phyloP scores from a whole-genome alignment of 2,113 vertebrate species.

The Grammomys dolichurus region DNA sequence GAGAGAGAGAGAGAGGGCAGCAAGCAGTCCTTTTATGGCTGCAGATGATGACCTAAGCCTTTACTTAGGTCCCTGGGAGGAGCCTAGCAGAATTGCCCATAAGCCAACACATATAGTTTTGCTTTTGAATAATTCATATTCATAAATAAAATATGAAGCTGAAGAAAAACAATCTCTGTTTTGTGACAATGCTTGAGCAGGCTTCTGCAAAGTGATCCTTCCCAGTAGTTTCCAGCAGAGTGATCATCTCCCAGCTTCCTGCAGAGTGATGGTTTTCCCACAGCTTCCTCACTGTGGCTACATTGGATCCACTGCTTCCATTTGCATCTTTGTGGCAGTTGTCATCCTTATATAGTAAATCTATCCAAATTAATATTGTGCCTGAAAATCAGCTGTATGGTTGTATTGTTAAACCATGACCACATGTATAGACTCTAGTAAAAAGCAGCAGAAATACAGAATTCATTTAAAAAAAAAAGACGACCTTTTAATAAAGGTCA shows the following conservation, averaged over 20 bases:
- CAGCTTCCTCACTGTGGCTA: background rate
- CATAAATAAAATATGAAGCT: background rate
- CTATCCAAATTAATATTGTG: constrained; percentile 8
- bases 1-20: too few relatives aligned
- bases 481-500: background rate
- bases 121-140: background rate
- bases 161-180: background rate
- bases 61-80: too few relatives aligned
- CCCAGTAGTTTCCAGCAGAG: background rate
- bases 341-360: background rate
- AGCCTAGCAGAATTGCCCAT: too few relatives aligned
- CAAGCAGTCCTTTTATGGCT: too few relatives aligned
- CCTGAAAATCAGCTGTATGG: background rate
- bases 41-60: too few relatives aligned
- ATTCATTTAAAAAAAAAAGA: background rate
- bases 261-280: background rate
- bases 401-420: constrained; percentile 24
- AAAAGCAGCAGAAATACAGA: background rate
- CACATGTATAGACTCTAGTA: constrained; percentile 26
- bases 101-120: background rate
- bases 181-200: constrained; percentile 6
- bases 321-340: background rate
- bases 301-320: background rate
- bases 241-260: background rate
- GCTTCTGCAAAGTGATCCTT: background rate